A percentile compares a stretch with the other conserved stretches of the same genome.
Evolutionary conservation across 2,113 vertebrate species (phyloP).

Genomic region (Marmota monax): DNA sequence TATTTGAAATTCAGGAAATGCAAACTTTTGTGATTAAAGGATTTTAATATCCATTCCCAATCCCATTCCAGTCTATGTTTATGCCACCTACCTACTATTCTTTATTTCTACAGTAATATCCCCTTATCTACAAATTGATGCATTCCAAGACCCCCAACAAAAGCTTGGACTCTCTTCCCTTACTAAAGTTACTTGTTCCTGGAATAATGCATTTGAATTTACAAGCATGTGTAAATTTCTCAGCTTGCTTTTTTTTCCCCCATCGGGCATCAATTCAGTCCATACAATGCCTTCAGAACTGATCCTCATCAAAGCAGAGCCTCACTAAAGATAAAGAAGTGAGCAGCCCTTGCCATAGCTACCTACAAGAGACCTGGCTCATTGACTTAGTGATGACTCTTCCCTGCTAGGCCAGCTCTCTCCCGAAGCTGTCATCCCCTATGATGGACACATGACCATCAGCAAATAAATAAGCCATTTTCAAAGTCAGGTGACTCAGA

Average conservation of each 20-base stretch:
- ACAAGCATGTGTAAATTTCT: fast-evolving
- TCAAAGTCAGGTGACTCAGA: neutral
- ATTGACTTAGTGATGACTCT: neutral
- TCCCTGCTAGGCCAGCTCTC: neutral
- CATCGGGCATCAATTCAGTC: neutral
- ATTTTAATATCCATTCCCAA: neutral
- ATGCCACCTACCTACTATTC: neutral
- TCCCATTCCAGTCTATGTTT: neutral
- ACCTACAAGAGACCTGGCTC: neutral
- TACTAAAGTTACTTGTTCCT: neutral
- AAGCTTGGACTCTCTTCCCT: neutral
- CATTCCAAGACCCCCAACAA: neutral
- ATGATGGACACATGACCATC: neutral
- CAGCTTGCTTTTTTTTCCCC: neutral
- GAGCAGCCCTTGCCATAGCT: neutral
- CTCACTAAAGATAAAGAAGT: neutral
- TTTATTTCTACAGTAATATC: neutral
- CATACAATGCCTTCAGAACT: neutral
- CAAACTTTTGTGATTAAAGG: neutral
- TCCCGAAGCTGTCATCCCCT: neutral
- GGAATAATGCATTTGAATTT: neutral
- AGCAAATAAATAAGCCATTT: neutral
- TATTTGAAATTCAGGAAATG: neutral
- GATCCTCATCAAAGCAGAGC: neutral
- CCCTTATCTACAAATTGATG: neutral